phyloP scores from a whole-genome alignment of 2,113 vertebrate genomes.

The Salvelinus namaycush region DNA sequence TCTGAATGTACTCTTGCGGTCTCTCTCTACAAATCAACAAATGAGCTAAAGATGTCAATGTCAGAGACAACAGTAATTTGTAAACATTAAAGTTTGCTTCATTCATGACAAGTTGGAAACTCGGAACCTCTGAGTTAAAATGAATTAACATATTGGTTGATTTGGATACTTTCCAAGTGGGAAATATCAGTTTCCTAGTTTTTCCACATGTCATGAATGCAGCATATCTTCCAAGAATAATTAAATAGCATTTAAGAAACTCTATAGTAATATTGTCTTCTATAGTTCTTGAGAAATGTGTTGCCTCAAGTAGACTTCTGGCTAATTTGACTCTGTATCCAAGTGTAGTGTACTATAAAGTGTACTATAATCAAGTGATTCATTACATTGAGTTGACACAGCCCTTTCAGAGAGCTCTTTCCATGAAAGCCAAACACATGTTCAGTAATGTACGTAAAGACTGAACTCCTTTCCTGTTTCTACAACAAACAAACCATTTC shows the following conservation, averaged over 20 bases:
- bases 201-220: too few species aligned
- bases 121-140: too few species aligned
- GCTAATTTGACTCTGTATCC: background rate
- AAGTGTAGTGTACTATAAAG: background rate
- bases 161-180: too few species aligned
- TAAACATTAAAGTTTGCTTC: too few species aligned
- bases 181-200: too few species aligned
- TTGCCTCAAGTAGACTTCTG: background rate
- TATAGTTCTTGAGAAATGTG: background rate
- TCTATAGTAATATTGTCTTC: background rate
- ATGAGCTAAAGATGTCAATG: too few species aligned
- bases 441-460: background rate
- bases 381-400: slow-evolving; percentile 2
- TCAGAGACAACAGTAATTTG: too few species aligned
- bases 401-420: slow-evolving; percentile 5
- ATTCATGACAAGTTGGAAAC: too few species aligned
- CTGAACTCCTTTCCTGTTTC: slow-evolving; percentile 38
- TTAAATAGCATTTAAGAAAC: background rate
- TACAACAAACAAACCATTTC: slow-evolving; percentile 40
- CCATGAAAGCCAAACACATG: slow-evolving; percentile 6
- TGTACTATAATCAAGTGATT: background rate
- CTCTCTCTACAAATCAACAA: too few species aligned
- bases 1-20: too few species aligned
- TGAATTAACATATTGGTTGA: too few species aligned
- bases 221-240: background rate